These are phyloP conservation scores for Eupithecia abbreviata DNA, from an alignment of 2,888 invertebrate genomes.

Conservation along the genomic window DNA sequence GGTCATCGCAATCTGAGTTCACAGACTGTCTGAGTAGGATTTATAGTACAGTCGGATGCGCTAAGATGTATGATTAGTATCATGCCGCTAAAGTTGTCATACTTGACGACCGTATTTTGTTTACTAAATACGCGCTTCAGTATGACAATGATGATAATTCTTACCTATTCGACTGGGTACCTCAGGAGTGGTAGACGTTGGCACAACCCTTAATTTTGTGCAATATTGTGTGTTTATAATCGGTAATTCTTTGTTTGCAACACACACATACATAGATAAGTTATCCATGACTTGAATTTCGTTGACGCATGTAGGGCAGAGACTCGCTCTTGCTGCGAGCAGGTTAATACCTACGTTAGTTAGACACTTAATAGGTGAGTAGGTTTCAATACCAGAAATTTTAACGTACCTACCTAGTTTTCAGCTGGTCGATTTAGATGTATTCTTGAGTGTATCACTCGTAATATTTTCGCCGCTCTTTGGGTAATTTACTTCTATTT, in stretches of 20 bases:
- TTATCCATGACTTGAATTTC: neutral
- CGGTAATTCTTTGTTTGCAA: neutral
- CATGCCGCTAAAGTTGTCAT: neutral
- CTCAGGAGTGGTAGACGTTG: neutral
- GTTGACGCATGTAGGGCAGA: neutral
- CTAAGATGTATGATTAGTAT: neutral
- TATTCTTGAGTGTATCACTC: no score
- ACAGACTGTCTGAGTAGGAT: conserved; percentile 62
- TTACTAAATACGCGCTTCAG: neutral
- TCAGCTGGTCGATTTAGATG: no score
- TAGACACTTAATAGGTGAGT: no score
- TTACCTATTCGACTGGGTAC: no score
- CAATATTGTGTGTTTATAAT: neutral
- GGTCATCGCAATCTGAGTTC: conserved; percentile 60
- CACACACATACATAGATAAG: neutral
- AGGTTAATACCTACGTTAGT: no score
- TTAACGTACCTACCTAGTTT: no score
- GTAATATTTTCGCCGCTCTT: no score
- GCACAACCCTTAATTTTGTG: neutral
- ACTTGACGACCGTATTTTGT: neutral
- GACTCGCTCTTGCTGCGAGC: neutral
- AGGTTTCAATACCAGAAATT: no score
- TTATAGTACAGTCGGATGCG: conserved; percentile 18
- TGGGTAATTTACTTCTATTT: no score
- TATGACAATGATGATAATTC: no score